Percentiles rank a stretch among this genome's conserved stretches.
Conservation (phyloP, 2,797 vertebrate genomes). For the Delichon dasypus region DNA sequence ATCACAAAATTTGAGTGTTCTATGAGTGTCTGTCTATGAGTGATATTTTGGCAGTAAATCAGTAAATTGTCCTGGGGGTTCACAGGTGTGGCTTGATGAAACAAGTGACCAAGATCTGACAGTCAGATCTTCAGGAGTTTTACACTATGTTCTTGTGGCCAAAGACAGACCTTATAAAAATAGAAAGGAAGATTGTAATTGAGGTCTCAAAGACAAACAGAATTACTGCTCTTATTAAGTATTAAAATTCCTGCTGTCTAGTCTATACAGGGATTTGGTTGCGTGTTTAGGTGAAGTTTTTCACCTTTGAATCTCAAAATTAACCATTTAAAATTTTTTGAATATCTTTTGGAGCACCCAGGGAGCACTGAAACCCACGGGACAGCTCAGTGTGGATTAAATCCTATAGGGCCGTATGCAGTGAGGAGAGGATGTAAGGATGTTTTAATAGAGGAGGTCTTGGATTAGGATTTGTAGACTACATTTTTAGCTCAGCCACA, state of each 20-base stretch:
- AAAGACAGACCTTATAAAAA: background rate
- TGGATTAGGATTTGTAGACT: background rate
- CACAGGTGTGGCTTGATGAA: background rate
- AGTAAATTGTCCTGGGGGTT: background rate
- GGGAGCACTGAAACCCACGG: background rate
- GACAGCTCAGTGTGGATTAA: background rate
- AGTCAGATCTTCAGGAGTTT: background rate
- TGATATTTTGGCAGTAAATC: background rate
- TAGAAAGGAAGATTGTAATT: background rate
- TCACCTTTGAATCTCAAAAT: background rate
- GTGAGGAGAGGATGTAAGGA: background rate
- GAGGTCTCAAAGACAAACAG: background rate
- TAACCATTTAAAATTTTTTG: background rate
- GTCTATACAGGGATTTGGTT: background rate
- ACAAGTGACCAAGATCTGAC: background rate
- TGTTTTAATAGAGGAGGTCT: background rate
- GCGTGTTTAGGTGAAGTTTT: background rate
- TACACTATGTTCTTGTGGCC: background rate
- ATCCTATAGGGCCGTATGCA: background rate
- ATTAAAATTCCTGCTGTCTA: background rate
- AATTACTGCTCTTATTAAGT: background rate
- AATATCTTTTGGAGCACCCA: background rate
- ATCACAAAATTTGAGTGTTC: background rate
- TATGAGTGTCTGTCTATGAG: rapidly evolving
- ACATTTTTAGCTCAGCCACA: background rate